These are phyloP conservation scores for Ictalurus furcatus DNA, from an alignment of 2,113 vertebrate species.

Conservation along the genomic window DNA sequence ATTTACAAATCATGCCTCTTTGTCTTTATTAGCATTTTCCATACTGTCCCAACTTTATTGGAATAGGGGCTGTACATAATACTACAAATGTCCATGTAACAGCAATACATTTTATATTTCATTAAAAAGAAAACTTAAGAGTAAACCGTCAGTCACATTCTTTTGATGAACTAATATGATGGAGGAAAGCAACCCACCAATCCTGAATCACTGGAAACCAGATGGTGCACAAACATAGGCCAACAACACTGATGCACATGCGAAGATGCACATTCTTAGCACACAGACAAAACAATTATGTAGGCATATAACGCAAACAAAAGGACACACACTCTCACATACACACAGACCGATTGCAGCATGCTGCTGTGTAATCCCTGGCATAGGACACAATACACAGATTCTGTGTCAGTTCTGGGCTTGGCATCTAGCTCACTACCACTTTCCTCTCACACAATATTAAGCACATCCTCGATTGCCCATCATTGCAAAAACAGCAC, in stretches of 20 bases:
- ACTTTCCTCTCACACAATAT: conserved; percentile 8
- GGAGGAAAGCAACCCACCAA: neutral
- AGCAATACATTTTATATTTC: neutral
- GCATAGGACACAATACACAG: conserved; percentile 26
- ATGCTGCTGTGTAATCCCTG: conserved; percentile 35
- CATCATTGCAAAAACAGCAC: neutral
- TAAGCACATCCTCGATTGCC: conserved; percentile 3
- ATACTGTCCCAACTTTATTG: too few species aligned
- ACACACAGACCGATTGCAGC: conserved; percentile 18
- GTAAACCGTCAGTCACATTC: neutral
- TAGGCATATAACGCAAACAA: neutral
- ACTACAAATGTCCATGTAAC: neutral
- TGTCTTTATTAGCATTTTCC: too few species aligned
- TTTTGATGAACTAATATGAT: neutral
- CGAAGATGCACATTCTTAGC: neutral
- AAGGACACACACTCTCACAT: neutral
- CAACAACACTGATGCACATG: too few species aligned
- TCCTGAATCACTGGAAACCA: neutral
- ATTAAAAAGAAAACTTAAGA: neutral
- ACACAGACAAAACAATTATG: neutral
- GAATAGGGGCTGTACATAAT: too few species aligned
- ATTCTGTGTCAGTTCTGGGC: conserved; percentile 24
- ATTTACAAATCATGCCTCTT: too few species aligned
- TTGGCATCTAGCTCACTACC: neutral
- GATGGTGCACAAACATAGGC: too few species aligned